Base-by-base conservation (phyloP, 2,888 invertebrate genomes). In the Anthoptus insignis region DNA sequence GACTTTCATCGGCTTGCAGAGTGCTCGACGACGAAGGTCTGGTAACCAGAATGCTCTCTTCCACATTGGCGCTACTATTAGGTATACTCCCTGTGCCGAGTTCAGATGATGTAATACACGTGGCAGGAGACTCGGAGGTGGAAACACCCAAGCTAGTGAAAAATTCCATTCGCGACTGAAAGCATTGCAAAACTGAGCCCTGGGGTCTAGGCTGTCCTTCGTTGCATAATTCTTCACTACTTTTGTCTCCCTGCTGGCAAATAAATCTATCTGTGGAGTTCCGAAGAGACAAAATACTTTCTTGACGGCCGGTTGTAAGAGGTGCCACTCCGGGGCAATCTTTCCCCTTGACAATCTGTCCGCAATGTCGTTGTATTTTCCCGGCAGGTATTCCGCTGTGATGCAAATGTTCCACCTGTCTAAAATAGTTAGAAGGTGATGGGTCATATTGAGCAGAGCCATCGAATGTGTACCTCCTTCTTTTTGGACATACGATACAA, bases 21-120 rank as follows among this genome's bases (percentile, higher is more conserved):
- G 34, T 5, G 64, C 61, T 24, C 78, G 42, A 0, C 57, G 32
- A 53, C 65, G 66, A 4, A 76, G 70, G 60, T 77, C 73, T 29
- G 71, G 52, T 58, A 70, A 70, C 76, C 77, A 77, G 50, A 73
- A 77, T 7, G 72, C 74, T 45, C 64, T 70, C 49, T 64, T 59
- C 76, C 74, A 76, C 22, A 64, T 56, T 16, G 76, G 72, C n/a
- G 64, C 63, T 39, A 72, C 67, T 27, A 74, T n/a, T 24, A 74
- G 59, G 56, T 59, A 67, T 7, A 24, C 42, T 4, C 68, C 67
- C 45, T 14, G 22, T 11, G 66, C 67, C 11, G 65, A 54, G 61
- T 76, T 76, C n/a, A 75, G 66, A 27, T 66, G 63, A 22, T 59
- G 14, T 3, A 66, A 24, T 1, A 69, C 58, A 2, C 61, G 56